Evolutionary conservation across 2,797 vertebrate genomes (phyloP).

Genomic region (Coregonus sp.): DNA sequence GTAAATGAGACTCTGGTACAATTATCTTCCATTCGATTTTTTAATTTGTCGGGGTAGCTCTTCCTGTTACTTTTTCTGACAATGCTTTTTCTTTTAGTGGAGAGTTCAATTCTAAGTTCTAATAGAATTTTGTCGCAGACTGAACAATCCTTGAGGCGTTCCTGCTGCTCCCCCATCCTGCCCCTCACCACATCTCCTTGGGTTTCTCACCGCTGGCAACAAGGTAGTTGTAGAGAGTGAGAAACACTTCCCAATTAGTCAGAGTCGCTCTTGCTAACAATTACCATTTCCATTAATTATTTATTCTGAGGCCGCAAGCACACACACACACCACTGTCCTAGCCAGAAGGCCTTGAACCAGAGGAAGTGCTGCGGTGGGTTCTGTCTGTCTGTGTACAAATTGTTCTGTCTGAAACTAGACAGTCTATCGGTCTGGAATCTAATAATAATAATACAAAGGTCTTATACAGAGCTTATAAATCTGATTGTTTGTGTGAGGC

Average conservation of each 20-base stretch:
- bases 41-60: slow-evolving; percentile 40
- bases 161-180: slow-evolving; percentile 22
- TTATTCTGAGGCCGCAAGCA: slow-evolving; percentile 62
- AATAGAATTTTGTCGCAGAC: slow-evolving; percentile 59
- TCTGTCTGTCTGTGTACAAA: slow-evolving; percentile 39
- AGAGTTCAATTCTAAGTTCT: slow-evolving; percentile 28
- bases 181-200: slow-evolving; percentile 54
- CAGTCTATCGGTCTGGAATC: background rate
- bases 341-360: slow-evolving; percentile 49
- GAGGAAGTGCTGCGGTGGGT: slow-evolving; percentile 57
- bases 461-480: background rate
- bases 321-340: slow-evolving; percentile 32
- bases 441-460: background rate
- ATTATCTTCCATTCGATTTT: slow-evolving; percentile 44
- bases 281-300: slow-evolving; percentile 78
- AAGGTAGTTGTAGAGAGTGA: slow-evolving; percentile 36
- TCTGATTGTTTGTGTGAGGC: background rate
- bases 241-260: slow-evolving; percentile 70
- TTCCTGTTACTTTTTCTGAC: slow-evolving; percentile 21
- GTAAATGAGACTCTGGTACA: slow-evolving; percentile 30
- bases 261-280: slow-evolving; percentile 71
- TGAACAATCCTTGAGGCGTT: slow-evolving; percentile 43
- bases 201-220: slow-evolving; percentile 53
- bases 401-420: background rate
- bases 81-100: slow-evolving; percentile 30